Conservation (phyloP, 2,888 invertebrate species). For the Caenorhabditis panamensis region DNA sequence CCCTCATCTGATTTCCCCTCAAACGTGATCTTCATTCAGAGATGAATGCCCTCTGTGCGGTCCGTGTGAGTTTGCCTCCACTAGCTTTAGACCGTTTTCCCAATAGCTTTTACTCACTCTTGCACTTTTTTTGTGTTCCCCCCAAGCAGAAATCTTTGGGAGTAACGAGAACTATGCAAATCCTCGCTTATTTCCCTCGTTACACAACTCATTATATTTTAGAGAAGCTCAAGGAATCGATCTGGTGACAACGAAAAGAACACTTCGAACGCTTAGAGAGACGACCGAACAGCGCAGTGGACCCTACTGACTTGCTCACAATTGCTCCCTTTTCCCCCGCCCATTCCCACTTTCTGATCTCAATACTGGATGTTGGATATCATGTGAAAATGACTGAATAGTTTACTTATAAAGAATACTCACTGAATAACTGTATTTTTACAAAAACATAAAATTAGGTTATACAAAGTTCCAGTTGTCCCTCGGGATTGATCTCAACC, state of each 20-base stretch:
- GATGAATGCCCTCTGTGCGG: slow-evolving; percentile 60
- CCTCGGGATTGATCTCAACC: neutral
- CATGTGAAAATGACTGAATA: neutral
- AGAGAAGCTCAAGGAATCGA: slow-evolving; percentile 64
- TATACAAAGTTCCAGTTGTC: too few species aligned
- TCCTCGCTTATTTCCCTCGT: neutral
- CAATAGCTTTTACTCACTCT: neutral
- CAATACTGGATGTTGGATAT: slow-evolving; percentile 9
- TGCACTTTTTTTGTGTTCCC: slow-evolving; percentile 10
- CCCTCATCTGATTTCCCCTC: neutral
- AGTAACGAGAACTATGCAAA: neutral
- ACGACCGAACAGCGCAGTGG: slow-evolving; percentile 29
- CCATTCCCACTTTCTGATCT: slow-evolving; percentile 7
- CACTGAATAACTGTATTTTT: neutral
- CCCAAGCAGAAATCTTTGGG: too few species aligned
- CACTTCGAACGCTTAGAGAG: slow-evolving; percentile 38
- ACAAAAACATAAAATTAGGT: too few species aligned
- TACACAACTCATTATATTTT: neutral
- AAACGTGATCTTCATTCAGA: slow-evolving; percentile 32
- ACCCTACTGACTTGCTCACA: neutral
- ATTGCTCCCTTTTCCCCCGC: neutral
- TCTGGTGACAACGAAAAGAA: slow-evolving; percentile 53
- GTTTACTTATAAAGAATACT: neutral
- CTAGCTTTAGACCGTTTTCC: neutral
- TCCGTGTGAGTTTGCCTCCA: slow-evolving; percentile 49